Evolutionary conservation across 2,888 invertebrate species (phyloP), one percentile per base, ranked within the genome.

Genomic region (Oasisia sp.): DNA sequence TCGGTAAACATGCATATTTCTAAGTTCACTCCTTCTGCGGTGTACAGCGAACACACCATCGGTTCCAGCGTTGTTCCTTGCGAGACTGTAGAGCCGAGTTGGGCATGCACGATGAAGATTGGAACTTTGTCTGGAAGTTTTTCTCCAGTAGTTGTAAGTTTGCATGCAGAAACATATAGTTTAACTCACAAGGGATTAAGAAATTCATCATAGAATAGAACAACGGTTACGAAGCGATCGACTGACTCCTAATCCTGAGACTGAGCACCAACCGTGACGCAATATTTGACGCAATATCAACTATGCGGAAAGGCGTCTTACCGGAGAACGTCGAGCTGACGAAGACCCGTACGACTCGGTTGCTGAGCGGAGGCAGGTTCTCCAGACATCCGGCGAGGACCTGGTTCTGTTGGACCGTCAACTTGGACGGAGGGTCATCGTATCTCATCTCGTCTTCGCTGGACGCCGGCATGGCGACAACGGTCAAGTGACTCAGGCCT

Each of bases 311-410:
- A n/a, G 2, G 27, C n/a, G 32, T 91, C 92, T 96, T 97, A 99
- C 99, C 99, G 95, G 99, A 99, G 95, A 99, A 99, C 0, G 99
- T 99, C 0, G 99, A 99, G 95, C 99, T 99, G 93, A 99, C 99
- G 96, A 99, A 99, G 95, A 99, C 99, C 94, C 99, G 97, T 45
- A 99, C 99, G 95, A 99, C 99, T 97, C 99, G 99, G 90, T 99
- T 99, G 97, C 99, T 98, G 94, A 99, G 98, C 0, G 99, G 98
- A 0, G 99, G 99, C 94, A 99, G 97, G 91, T 98, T 97, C 96
- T 98, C 98, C 90, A 96, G 93, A n/a, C 91, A 89, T 0, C 94
- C 94, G 12, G 45, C 91, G 89, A 93, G 89, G 32, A 94, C 93
- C 50, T 92, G 50, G 2, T 32, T 91, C 91, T 92, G 32, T 27